Percentiles rank a stretch among this genome's conserved stretches.
Evolutionary conservation across 2,113 vertebrate genomes (phyloP).

Genomic region (Toxostoma redivivum): DNA sequence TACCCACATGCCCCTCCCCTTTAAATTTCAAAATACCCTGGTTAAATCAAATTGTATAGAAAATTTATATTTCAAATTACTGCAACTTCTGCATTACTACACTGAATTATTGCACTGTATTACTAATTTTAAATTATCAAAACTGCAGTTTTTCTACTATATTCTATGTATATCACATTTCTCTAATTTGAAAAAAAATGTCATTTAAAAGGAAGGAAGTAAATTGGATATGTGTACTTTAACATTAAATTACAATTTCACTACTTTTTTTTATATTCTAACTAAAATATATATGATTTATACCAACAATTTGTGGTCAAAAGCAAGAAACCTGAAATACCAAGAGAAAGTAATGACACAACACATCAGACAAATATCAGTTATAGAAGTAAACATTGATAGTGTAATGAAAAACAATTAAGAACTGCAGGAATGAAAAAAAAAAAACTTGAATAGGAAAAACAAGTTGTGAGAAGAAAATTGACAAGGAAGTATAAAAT

Average conservation of each 20-base stretch:
- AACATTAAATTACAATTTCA: background rate
- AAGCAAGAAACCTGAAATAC: background rate
- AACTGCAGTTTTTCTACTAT: background rate
- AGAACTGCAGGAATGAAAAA: background rate
- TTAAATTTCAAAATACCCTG: background rate
- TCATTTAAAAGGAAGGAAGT: background rate
- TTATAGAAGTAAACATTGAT: background rate
- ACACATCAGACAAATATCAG: background rate
- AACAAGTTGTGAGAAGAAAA: background rate
- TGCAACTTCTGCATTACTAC: background rate
- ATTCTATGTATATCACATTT: background rate
- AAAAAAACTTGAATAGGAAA: background rate
- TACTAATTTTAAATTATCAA: background rate
- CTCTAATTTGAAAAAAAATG: background rate
- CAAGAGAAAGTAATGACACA: background rate
- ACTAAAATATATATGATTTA: background rate
- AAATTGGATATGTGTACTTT: background rate
- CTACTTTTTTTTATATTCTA: background rate
- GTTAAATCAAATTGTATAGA: background rate
- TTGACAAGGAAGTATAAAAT: background rate
- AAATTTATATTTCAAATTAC: background rate
- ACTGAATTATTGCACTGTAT: background rate
- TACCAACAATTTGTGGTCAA: background rate
- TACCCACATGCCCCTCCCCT: fast-evolving
- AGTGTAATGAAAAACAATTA: background rate